Evolutionary conservation across 2,113 vertebrate genomes (phyloP).

Genomic region (Psephotus haematonotus): DNA sequence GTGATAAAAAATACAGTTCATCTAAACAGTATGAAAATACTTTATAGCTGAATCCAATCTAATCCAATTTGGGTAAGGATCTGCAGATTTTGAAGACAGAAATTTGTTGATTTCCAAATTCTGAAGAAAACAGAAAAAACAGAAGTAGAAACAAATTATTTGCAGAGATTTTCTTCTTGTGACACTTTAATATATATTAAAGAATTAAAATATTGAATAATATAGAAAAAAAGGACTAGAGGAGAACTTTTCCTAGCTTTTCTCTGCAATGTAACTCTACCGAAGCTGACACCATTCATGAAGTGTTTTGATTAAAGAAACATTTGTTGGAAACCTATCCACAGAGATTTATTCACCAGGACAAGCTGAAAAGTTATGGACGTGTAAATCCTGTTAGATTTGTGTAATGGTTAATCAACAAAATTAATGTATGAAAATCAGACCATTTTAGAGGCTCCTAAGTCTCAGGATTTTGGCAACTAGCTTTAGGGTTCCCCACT

Average conservation of each 20-base stretch:
- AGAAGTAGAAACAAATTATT: neutral
- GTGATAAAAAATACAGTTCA: neutral
- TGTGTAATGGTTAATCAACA: fast-evolving
- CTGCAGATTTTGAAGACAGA: neutral
- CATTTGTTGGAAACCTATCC: neutral
- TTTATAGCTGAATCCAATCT: neutral
- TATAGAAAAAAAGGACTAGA: neutral
- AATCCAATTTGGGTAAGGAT: neutral
- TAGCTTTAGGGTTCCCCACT: neutral
- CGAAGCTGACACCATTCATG: neutral
- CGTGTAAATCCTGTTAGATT: neutral
- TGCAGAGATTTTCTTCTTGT: neutral
- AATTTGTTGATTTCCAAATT: neutral
- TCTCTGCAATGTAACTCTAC: neutral
- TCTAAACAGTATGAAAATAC: neutral
- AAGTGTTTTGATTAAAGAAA: neutral
- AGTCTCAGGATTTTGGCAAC: neutral
- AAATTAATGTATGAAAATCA: neutral
- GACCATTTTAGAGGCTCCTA: neutral
- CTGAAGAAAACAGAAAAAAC: neutral
- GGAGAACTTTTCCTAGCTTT: neutral
- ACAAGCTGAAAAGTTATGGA: neutral
- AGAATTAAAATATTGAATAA: neutral
- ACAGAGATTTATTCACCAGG: neutral
- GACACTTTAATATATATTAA: neutral